Evolutionary conservation across 1,140 invertebrate species (phyloP).

Genomic region (Papilio aristodemus): DNA sequence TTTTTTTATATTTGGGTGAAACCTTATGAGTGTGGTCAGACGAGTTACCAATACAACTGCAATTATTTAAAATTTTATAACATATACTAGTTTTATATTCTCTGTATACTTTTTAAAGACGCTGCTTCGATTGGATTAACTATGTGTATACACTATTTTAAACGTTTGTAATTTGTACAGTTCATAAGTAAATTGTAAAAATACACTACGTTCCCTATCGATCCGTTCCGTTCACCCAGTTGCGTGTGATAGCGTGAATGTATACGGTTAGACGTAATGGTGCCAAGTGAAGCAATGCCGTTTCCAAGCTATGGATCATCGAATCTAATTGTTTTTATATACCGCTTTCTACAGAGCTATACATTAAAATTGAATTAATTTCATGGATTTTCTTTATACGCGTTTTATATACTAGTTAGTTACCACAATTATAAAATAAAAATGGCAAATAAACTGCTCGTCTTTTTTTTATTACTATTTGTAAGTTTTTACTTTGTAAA

Average conservation of each 20-base stretch:
- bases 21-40: not conserved
- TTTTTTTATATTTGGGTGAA: slow-evolving; percentile 2
- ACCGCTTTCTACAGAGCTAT: not conserved
- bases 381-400: not conserved
- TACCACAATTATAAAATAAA: too few species aligned
- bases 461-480: too few species aligned
- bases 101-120: too few species aligned
- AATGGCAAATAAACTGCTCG: too few species aligned
- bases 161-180: too few species aligned
- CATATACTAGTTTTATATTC: too few species aligned
- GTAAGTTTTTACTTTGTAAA: too few species aligned
- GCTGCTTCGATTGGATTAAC: too few species aligned
- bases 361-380: slow-evolving; percentile 12
- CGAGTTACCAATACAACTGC: not conserved
- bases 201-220: not conserved
- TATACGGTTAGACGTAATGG: not conserved
- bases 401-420: not conserved
- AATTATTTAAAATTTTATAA: too few species aligned
- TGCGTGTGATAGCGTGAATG: slow-evolving; percentile 23
- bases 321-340: slow-evolving; percentile 12
- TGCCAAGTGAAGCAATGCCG: not conserved
- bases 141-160: too few species aligned
- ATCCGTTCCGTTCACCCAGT: slow-evolving; percentile 9
- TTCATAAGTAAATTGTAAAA: not conserved
- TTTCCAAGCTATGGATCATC: slow-evolving; percentile 14